These are phyloP conservation scores for Prinia subflava DNA, from an alignment of 2,113 vertebrate genomes.

Conservation along the genomic window DNA sequence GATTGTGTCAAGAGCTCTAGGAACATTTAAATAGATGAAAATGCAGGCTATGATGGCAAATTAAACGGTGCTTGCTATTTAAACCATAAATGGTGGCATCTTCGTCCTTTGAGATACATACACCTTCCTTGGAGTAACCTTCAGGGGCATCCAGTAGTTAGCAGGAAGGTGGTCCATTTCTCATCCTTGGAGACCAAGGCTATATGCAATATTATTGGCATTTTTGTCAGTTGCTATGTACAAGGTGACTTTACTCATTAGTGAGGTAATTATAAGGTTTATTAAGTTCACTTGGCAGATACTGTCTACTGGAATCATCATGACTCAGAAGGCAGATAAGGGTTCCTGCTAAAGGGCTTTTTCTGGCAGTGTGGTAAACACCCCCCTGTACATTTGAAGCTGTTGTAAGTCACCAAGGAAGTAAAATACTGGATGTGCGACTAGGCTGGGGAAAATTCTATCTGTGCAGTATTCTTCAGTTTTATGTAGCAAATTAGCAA, in stretches of 20 bases:
- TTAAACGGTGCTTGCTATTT: neutral
- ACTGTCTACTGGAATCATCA: neutral
- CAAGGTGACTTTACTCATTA: neutral
- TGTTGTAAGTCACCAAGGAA: neutral
- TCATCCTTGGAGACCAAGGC: neutral
- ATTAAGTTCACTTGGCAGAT: neutral
- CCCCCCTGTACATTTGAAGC: neutral
- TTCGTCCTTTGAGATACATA: neutral
- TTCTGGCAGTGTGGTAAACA: neutral
- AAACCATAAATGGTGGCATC: neutral
- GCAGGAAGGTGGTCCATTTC: neutral
- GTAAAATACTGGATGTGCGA: neutral
- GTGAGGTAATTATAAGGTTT: neutral
- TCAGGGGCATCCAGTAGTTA: neutral
- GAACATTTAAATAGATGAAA: neutral
- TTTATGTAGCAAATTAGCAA: neutral
- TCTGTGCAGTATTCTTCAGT: neutral
- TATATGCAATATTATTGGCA: neutral
- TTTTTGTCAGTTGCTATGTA: neutral
- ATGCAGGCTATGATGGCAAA: neutral
- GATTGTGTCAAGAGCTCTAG: neutral
- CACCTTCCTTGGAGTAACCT: neutral
- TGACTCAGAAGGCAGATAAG: neutral
- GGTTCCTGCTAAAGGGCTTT: neutral
- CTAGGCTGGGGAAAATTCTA: neutral